These are phyloP conservation scores for Eustalomyia histrio DNA, from an alignment of 2,888 invertebrate species.

Conservation along the genomic window DNA sequence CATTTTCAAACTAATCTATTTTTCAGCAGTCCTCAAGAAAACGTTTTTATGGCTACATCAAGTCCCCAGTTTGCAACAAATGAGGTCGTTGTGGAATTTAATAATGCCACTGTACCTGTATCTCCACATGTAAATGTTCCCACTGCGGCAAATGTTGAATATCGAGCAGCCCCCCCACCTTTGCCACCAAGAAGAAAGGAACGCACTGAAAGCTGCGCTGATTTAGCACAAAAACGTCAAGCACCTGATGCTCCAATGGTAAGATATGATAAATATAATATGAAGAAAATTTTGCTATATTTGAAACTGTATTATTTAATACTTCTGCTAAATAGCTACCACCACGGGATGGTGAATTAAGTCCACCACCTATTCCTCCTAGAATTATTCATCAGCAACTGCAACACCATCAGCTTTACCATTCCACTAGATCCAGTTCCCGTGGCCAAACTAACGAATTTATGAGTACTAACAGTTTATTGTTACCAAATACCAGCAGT, in stretches of 20 bases:
- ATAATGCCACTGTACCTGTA: conserved; percentile 74
- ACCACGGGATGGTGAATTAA: conserved; percentile 84
- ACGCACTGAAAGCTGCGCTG: conserved; percentile 75
- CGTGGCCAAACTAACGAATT: conserved; percentile 72
- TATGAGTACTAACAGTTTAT: conserved; percentile 79
- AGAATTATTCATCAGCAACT: conserved; percentile 73
- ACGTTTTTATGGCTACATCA: conserved; percentile 62
- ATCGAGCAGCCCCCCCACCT: conserved; percentile 77
- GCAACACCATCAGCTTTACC: conserved; percentile 56
- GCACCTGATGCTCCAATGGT: conserved; percentile 84
- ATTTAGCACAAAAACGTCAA: conserved; percentile 81
- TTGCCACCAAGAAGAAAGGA: conserved; percentile 78
- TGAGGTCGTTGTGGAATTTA: conserved; percentile 70
- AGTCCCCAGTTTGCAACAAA: conserved; percentile 69
- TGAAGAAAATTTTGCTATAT: background rate
- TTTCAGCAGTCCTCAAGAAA: conserved; percentile 71
- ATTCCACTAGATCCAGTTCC: conserved; percentile 70
- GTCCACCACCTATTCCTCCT: conserved; percentile 85
- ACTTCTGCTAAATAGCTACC: conserved; percentile 80
- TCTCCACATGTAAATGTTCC: conserved; percentile 80
- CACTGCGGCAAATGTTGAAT: conserved; percentile 72
- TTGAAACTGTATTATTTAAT: conserved; percentile 56
- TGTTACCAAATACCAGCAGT: conserved; percentile 81
- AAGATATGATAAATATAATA: conserved; percentile 51
- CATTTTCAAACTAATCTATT: too few species aligned